These are phyloP conservation scores for Drosophila arawakana DNA, from an alignment of 1,140 invertebrate genomes.

Conservation along the genomic window DNA sequence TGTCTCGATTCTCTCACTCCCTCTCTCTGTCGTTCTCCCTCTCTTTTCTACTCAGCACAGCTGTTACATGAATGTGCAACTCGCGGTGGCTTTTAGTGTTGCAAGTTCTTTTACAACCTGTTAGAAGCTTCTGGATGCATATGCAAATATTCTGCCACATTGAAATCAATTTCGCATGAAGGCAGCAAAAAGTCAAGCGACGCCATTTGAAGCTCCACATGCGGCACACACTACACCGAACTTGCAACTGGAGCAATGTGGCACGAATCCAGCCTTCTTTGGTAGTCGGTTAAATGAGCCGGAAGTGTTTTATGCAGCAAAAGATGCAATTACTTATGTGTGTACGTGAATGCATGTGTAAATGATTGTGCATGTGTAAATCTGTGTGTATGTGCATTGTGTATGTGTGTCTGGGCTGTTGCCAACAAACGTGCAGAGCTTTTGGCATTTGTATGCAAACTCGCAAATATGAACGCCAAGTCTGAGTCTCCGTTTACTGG, in stretches of 20 bases:
- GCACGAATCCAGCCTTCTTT: slow-evolving; percentile 12
- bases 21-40: no score
- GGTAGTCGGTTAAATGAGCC: slow-evolving; percentile 65
- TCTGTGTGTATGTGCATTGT: slow-evolving; percentile 11
- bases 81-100: slow-evolving; percentile 16
- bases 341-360: slow-evolving; percentile 2
- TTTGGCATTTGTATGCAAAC: slow-evolving; percentile 59
- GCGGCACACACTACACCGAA: neutral
- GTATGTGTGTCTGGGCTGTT: slow-evolving; percentile 19
- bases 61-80: slow-evolving; percentile 19
- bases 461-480: slow-evolving; percentile 59
- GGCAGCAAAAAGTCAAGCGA: slow-evolving; percentile 38
- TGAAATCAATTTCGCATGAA: slow-evolving; percentile 46
- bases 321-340: slow-evolving; percentile 68
- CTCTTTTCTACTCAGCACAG: neutral
- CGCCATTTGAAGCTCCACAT: slow-evolving; percentile 29
- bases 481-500: slow-evolving; percentile 21
- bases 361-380: neutral
- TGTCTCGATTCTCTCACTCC: slow-evolving; percentile 12
- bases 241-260: slow-evolving; percentile 18
- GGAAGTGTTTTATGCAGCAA: slow-evolving; percentile 72
- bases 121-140: slow-evolving; percentile 20
- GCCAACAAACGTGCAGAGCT: slow-evolving; percentile 45
- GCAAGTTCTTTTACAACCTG: slow-evolving; percentile 26
- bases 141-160: slow-evolving; percentile 37